phyloP scores from a whole-genome alignment of 1,140 invertebrate species.

The Scaptomyza hsui region DNA sequence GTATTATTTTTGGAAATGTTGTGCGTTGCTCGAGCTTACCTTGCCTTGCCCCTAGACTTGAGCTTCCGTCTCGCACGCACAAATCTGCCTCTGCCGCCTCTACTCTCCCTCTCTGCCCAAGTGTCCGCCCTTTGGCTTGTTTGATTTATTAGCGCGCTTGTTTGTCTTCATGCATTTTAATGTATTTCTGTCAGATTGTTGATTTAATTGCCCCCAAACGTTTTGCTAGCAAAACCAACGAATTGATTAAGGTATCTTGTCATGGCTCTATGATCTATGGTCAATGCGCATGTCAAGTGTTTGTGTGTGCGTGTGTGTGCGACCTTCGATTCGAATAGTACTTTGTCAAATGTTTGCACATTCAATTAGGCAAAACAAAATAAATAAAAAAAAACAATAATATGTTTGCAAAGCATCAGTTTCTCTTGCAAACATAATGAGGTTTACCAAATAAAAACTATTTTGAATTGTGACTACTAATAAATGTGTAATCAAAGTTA shows the following conservation, averaged over 20 bases:
- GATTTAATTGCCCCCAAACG: conserved; percentile 41
- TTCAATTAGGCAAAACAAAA: conserved; percentile 33
- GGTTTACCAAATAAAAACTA: not conserved
- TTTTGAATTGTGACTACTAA: not conserved
- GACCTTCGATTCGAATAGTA: conserved; percentile 17
- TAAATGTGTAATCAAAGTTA: not conserved
- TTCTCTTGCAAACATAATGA: conserved; percentile 1
- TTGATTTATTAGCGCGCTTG: conserved; percentile 47
- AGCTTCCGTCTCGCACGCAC: conserved; percentile 10
- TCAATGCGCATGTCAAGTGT: conserved; percentile 20
- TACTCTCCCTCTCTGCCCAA: no score
- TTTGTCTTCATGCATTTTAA: conserved; percentile 51
- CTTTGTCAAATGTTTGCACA: conserved; percentile 36
- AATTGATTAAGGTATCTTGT: conserved; percentile 1
- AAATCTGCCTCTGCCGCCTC: not conserved
- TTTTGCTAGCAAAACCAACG: conserved; percentile 1
- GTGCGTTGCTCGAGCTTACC: not conserved
- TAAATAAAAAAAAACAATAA: no score
- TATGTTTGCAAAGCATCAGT: conserved; percentile 4
- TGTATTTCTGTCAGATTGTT: conserved; percentile 33
- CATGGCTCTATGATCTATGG: conserved; percentile 25
- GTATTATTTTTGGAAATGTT: conserved; percentile 4
- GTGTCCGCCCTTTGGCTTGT: conserved; percentile 13
- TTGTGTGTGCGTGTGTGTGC: conserved; percentile 2
- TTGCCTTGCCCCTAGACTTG: not conserved